Percentiles rank a stretch among this genome's conserved stretches.
phyloP scores from a whole-genome alignment of 2,888 invertebrate species.

The Perizoma flavofasciatum region DNA sequence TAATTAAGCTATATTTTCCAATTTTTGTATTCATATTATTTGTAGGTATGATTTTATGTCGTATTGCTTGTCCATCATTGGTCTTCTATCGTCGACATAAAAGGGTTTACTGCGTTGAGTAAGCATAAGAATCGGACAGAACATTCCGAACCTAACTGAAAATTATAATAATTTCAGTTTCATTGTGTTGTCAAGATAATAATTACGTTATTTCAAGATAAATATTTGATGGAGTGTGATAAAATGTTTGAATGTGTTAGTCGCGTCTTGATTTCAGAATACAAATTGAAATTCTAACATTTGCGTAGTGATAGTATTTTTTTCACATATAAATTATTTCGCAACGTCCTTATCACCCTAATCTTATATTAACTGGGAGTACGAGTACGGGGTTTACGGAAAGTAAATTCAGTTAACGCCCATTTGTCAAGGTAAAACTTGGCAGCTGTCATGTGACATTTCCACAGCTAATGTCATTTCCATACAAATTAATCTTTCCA shows the following conservation, averaged over 20 bases:
- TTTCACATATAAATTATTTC: constrained; percentile 14
- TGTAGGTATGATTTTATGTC: background rate
- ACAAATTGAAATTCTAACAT: constrained; percentile 25
- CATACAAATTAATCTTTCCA: no score
- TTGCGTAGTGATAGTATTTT: constrained; percentile 26
- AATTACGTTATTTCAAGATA: constrained; percentile 27
- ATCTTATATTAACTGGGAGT: background rate
- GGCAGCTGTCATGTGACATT: no score
- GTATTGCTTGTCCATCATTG: no score
- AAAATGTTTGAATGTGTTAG: constrained; percentile 29
- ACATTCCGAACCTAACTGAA: background rate
- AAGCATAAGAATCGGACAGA: no score
- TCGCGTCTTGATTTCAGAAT: constrained; percentile 29
- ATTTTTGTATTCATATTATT: background rate
- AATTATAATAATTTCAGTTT: constrained; percentile 16
- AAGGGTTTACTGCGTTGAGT: no score
- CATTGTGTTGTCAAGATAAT: constrained; percentile 35
- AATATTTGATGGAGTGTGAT: constrained; percentile 36
- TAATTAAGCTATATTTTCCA: constrained; percentile 6
- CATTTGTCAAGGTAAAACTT: no score
- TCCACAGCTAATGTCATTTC: no score
- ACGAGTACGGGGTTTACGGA: no score
- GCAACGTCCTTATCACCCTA: constrained; percentile 14
- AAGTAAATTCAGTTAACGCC: no score
- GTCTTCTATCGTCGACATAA: no score